phyloP scores from a whole-genome alignment of 2,888 invertebrate species.

The Perithous albicinctus region DNA sequence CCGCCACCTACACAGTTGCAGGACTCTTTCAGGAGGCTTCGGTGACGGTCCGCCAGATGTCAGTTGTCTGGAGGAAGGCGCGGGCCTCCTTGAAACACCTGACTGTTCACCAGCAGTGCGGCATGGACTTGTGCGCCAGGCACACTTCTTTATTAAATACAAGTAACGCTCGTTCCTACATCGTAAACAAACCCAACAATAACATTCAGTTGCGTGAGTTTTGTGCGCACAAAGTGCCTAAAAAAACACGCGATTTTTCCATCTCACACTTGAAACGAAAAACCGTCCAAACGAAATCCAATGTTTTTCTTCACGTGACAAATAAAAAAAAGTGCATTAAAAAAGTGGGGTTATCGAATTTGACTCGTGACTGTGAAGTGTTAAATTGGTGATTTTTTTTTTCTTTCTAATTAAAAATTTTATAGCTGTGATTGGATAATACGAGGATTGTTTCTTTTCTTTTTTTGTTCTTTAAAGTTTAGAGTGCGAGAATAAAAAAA shows the following conservation, averaged over 20 bases:
- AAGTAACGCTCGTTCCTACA: conserved; percentile 67
- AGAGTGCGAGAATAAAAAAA: not conserved
- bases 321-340: not conserved
- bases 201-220: not conserved
- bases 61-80: conserved; percentile 65
- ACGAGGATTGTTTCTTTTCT: conserved; percentile 7
- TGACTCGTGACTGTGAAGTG: conserved; percentile 51
- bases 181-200: conserved; percentile 63
- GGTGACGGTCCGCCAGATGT: conserved; percentile 74
- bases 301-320: not conserved
- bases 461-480: not conserved
- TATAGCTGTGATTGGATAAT: conserved; percentile 20
- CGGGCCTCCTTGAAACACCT: conserved; percentile 81
- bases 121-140: conserved; percentile 82
- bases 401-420: not conserved
- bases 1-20: conserved; percentile 20
- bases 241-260: not conserved
- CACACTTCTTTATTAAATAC: conserved; percentile 79
- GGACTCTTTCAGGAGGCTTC: conserved; percentile 58
- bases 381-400: conserved; percentile 6
- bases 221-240: not conserved
- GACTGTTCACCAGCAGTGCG: conserved; percentile 79
- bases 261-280: not conserved
- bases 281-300: not conserved
- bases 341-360: conserved; percentile 11